Evolutionary conservation across 1,140 invertebrate genomes (phyloP).

Genomic region (Macrocentrus cingulum): DNA sequence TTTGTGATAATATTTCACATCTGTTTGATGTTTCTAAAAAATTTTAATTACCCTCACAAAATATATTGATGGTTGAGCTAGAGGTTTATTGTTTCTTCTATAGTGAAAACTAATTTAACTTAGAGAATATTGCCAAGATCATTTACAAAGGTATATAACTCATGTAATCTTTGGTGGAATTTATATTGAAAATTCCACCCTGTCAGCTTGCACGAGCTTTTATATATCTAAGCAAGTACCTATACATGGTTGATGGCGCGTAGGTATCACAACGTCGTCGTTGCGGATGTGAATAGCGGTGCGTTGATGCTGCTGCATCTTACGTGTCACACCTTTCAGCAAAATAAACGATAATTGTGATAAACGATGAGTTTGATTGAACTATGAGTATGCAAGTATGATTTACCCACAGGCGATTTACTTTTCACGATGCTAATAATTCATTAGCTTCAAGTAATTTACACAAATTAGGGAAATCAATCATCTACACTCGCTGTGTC

Average conservation of each 20-base stretch:
- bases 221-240: too few species aligned
- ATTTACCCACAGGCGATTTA: not conserved
- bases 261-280: too few species aligned
- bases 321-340: not conserved
- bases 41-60: too few species aligned
- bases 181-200: conserved; percentile 20
- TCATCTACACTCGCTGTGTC: not conserved
- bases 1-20: too few species aligned
- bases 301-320: too few species aligned
- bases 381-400: not conserved
- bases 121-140: not conserved
- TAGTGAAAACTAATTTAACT: too few species aligned
- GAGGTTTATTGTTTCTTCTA: too few species aligned
- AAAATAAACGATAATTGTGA: conserved; percentile 28
- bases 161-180: not conserved
- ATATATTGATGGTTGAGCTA: too few species aligned
- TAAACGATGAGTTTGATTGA: conserved; percentile 29
- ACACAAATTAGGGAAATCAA: conserved; percentile 14
- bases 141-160: not conserved
- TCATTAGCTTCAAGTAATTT: conserved; percentile 12
- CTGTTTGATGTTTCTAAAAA: too few species aligned
- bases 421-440: not conserved
- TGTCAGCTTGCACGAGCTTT: conserved; percentile 2
- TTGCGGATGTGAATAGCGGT: too few species aligned
- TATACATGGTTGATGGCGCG: not conserved